Evolutionary conservation across 2,113 vertebrate genomes (phyloP), one percentile per base, ranked within the genome.

Genomic region (Choloepus hoffmanni): DNA sequence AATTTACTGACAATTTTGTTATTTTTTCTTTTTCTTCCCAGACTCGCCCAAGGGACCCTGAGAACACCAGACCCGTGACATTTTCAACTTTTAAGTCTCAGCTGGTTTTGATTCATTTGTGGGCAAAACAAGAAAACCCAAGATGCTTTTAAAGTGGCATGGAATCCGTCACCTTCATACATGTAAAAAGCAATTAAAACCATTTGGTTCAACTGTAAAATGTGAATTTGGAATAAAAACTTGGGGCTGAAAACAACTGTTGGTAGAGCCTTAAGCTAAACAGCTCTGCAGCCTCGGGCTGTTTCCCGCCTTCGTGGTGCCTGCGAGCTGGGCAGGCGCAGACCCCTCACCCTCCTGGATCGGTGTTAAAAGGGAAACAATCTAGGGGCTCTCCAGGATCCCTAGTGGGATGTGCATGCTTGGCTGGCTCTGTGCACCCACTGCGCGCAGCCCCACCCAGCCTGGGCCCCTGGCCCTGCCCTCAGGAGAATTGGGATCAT

Each of bases 11-110:
- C 12, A 21, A 53, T 26, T 89, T 58, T 68, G 76, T 84, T 86
- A 18, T 76, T 90, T 87, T 72, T n/a, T 50, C 85, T 36, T 73
- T 79, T 89, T 85, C 94, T 96, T 95, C 90, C 94, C 85, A 94
- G 93, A 95, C 93, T 77, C 40, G 30, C 73, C 50, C 24, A 8
- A 62, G 23, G 28, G 19, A 53, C 45, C 4, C 76, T 68, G 40
- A 48, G 62, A 85, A 60, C 23, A 85, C n/a, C 87, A 90, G 87
- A 79, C 92, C 65, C 58, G 58, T 33, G 53, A 85, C 81, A n/a
- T n/a, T 15, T 62, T n/a, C 77, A 90, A 28, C 85, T 45, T 86
- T 36, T 26, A 62, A 8, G 58, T 53, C 79, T 62, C 13, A 2
- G 55, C 79, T 92, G 85, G 1, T 77, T 85, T 73, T 40, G 16